Percentiles rank a stretch among this genome's conserved stretches.
Conservation (phyloP, 2,797 vertebrate genomes). For the Poeciliopsis presidionis region DNA sequence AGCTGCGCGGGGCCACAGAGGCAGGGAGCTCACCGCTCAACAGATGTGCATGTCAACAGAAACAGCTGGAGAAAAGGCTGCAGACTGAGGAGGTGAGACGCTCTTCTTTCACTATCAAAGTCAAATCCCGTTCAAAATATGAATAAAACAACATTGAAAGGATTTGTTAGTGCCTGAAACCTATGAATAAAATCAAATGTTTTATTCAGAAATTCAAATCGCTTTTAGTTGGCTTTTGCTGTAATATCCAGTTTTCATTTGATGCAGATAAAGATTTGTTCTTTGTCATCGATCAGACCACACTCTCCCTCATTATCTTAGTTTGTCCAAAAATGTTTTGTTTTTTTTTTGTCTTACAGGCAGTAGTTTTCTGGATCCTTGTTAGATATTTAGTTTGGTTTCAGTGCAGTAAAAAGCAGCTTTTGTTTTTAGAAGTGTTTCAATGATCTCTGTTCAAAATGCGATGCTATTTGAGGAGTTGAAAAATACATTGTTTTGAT, state of each 20-base stretch:
- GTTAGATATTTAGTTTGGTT: not conserved
- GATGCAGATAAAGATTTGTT: not conserved
- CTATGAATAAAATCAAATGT: not conserved
- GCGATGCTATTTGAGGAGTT: not conserved
- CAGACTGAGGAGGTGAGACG: conserved; percentile 68
- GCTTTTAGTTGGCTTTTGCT: not conserved
- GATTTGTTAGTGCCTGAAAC: not conserved
- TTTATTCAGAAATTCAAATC: not conserved
- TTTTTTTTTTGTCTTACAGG: not conserved
- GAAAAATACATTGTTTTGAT: not conserved
- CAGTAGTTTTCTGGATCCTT: not conserved
- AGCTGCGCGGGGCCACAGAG: conserved; percentile 72
- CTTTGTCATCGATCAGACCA: not conserved
- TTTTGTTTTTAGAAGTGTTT: not conserved
- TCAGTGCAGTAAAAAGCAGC: not conserved
- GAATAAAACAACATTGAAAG: not conserved
- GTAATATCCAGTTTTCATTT: not conserved
- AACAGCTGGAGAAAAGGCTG: conserved; percentile 61
- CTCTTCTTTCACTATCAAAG: not conserved
- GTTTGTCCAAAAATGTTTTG: not conserved
- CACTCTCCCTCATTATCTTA: not conserved
- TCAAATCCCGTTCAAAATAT: not conserved
- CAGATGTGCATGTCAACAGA: conserved; percentile 66
- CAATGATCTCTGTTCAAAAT: not conserved
- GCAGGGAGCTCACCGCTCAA: conserved; percentile 63